Evolutionary conservation across 2,888 invertebrate species (phyloP).

Genomic region (Polydrusus pterygomalis): DNA sequence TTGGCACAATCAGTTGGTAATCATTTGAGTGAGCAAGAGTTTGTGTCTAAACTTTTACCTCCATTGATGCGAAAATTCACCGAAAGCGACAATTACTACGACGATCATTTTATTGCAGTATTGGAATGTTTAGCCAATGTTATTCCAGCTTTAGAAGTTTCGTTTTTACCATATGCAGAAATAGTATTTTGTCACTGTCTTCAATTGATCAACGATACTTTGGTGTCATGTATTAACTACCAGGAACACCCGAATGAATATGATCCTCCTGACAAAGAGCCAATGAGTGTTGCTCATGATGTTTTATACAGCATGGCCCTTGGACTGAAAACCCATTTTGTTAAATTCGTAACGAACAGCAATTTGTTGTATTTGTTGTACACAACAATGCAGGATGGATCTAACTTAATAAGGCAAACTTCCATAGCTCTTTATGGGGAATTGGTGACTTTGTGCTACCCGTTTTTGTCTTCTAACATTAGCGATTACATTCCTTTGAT

Average conservation of each 20-base stretch:
- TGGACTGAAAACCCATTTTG: conserved; percentile 81
- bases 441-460: conserved; percentile 84
- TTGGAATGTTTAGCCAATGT: conserved; percentile 85
- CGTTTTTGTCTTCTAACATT: conserved; percentile 95
- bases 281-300: conserved; percentile 85
- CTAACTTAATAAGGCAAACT: conserved; percentile 84
- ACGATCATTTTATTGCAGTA: conserved; percentile 81
- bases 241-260: conserved; percentile 79
- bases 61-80: conserved; percentile 85
- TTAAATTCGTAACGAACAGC: conserved; percentile 79
- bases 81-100: conserved; percentile 81
- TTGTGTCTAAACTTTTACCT: conserved; percentile 81
- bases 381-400: conserved; percentile 83
- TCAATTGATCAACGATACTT: conserved; percentile 80
- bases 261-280: conserved; percentile 81
- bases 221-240: conserved; percentile 78
- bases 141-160: conserved; percentile 82
- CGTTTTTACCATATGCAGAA: conserved; percentile 84
- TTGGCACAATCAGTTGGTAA: conserved; percentile 83
- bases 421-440: conserved; percentile 86
- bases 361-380: conserved; percentile 81
- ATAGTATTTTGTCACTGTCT: conserved; percentile 82
- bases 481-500: conserved; percentile 96
- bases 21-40: conserved; percentile 80
- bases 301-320: conserved; percentile 83